Evolutionary conservation across 2,888 invertebrate species (phyloP), one percentile per base, ranked within the genome.

Genomic region (Leptothorax acervorum): DNA sequence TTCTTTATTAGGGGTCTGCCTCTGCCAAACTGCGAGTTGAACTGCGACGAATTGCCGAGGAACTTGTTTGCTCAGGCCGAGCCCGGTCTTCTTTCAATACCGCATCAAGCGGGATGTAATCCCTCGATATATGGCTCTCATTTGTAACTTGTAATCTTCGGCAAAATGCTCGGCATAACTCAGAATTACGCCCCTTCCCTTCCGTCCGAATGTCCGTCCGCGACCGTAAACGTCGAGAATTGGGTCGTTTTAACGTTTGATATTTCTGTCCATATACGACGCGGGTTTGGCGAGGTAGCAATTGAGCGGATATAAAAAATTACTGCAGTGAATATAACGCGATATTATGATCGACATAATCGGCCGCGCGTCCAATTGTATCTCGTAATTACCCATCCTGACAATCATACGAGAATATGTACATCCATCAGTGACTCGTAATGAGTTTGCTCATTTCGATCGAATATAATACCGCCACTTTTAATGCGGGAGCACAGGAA

Each of bases 71-170:
- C 82, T 86, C 88, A 91, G 90, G 91, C 86, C 75, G 11, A 31
- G 81, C 76, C 51, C 83, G 85, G 82, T 82, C 87, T 84, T 85
- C 85, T 90, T 91, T 91, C 90, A 88, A 88, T 89, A 85, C 82
- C 63, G 68, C 79, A 86, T 86, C 78, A 79, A 85, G 84, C 76
- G 68, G 75, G 76, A 66, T 85, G 85, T 93, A 93, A 93, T 93
- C 93, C 93, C 85, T 83, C 91, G 86, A 93, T 93, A 93, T 93
- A 93, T 93, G 91, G 91, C 89, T 6, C 92, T 92, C 93, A 92
- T 93, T 93, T 93, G 91, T 93, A 92, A 91, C 91, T 90, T 90
- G 92, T 93, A 93, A 93, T 93, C 93, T 93, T 90, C 87, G 71
- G 66, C 86, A 86, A 92, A 93, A 91, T 83, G 87, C 86, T 65